Evolutionary conservation across 2,797 vertebrate genomes (phyloP).

Genomic region (Phrynocephalus vlangalii): DNA sequence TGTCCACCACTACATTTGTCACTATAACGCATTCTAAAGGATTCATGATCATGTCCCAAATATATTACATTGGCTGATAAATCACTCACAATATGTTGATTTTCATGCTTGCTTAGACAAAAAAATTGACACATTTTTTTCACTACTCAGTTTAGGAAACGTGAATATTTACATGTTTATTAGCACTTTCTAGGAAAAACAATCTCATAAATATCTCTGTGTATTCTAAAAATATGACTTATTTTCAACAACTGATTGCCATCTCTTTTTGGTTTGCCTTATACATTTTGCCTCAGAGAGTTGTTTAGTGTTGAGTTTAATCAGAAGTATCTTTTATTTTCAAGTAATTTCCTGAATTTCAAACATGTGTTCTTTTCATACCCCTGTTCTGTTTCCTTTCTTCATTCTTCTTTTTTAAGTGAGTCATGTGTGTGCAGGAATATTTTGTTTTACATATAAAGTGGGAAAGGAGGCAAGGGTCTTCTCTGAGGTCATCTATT

Average conservation of each 20-base stretch:
- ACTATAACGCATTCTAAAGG: not conserved
- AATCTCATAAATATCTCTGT: conserved; percentile 21
- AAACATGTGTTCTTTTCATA: conserved; percentile 13
- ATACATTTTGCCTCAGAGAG: not conserved
- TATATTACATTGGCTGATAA: conserved; percentile 5
- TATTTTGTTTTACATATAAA: not conserved
- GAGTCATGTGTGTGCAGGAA: not conserved
- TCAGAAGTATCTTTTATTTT: not conserved
- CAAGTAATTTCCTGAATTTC: conserved; percentile 30
- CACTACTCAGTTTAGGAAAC: not conserved
- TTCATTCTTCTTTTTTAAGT: conserved; percentile 25
- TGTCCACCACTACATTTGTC: conserved; percentile 9
- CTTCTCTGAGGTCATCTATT: not conserved
- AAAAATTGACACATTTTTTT: not conserved
- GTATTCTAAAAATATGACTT: conserved; percentile 16
- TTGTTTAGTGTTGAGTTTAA: conserved; percentile 27
- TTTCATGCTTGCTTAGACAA: not conserved
- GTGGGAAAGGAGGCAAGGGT: not conserved
- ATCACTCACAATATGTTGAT: not conserved
- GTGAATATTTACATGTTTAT: not conserved
- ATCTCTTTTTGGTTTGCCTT: not conserved
- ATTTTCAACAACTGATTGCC: conserved; percentile 13
- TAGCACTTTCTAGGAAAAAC: not conserved
- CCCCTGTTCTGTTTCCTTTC: conserved; percentile 34
- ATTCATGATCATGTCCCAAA: not conserved